phyloP scores from a whole-genome alignment of 64 coral and sea anemone genomes.

The Pocillopora damicornis region DNA sequence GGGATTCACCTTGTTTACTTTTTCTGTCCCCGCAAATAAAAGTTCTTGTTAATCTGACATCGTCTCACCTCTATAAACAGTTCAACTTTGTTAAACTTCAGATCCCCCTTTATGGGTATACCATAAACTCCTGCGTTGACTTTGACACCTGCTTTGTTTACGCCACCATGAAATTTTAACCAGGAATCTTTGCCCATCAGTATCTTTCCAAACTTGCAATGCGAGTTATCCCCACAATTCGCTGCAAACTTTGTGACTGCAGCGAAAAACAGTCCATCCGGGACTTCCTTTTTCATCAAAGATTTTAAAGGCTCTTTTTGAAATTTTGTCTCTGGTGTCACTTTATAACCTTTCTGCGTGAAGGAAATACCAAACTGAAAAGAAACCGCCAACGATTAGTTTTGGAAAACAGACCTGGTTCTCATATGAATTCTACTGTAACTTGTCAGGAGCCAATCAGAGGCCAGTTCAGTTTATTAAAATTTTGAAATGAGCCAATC shows the following conservation, averaged over 20 bases:
- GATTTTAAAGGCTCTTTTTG: conserved; percentile 50
- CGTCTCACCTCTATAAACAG: conserved; percentile 59
- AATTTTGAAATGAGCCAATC: too few species aligned
- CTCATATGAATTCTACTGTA: too few species aligned
- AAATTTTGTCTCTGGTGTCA: conserved; percentile 29
- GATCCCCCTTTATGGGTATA: conserved; percentile 56
- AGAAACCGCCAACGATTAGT: too few species aligned
- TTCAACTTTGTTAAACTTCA: conserved; percentile 84
- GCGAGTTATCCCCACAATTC: conserved; percentile 28
- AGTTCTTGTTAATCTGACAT: too few species aligned
- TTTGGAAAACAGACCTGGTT: too few species aligned
- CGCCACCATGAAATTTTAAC: conserved; percentile 32
- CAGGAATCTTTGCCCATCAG: conserved; percentile 47
- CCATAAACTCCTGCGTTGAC: conserved; percentile 19
- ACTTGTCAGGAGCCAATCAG: too few species aligned
- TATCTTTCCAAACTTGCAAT: conserved; percentile 35
- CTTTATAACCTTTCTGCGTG: conserved; percentile 58
- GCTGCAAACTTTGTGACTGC: conserved; percentile 27
- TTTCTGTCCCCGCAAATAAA: too few species aligned
- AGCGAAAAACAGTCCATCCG: conserved; percentile 49
- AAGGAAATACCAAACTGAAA: conserved; percentile 51
- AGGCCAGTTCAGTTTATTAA: too few species aligned
- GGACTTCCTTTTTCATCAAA: conserved; percentile 31
- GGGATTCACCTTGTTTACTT: too few species aligned
- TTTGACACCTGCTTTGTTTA: conserved; percentile 31